Evolutionary conservation across 2,113 vertebrate genomes (phyloP), one percentile per base, ranked within the genome.

Genomic region (Xiphophorus couchianus): DNA sequence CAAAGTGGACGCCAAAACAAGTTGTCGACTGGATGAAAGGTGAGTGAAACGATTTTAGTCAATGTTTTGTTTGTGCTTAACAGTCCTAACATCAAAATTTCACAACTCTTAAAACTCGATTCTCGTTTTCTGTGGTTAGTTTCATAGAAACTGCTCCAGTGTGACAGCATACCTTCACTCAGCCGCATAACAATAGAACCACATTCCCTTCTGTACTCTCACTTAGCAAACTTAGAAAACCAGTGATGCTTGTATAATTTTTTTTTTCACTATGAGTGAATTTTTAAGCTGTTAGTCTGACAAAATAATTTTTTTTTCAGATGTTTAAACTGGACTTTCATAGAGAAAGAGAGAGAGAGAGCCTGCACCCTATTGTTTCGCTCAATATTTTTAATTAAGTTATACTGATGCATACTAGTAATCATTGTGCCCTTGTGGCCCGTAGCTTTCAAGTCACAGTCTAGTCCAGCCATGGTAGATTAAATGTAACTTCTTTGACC

Each of bases 1-100:
- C 94, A 4, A 94, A 93, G 90, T 95, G 95, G 95, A 92, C 93
- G n/a, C 94, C 93, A 2, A 94, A 86, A 68, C 94, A 95, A 92
- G 95, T 95, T 66, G 90, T 95, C 25, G 95, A 95, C 39, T 95
- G 95, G 95, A 95, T 95, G 95, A 93, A 84, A 91, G 95, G 95
- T 94, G 77, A 77, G 90, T 73, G 14, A 44, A 39, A 0, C n/a
- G 62, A 44, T 81, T 74, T 15, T 0, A 35, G 15, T 0, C 27
- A 12, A 44, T 11, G 4, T 44, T 35, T 5, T 2, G 1, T 51
- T 31, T 5, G 27, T 30, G 22, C 44, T n/a, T 2, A 9, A 11
- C 2, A 25, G 27, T 67, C 14, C 19, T 12, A 2, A 3, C 1
- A 60, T 19, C n/a, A 29, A 27, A 37, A 42, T 35, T 15, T 6